Evolutionary conservation across 2,113 vertebrate species (phyloP), one percentile per base, ranked within the genome.

Genomic region (Centropristis striata): DNA sequence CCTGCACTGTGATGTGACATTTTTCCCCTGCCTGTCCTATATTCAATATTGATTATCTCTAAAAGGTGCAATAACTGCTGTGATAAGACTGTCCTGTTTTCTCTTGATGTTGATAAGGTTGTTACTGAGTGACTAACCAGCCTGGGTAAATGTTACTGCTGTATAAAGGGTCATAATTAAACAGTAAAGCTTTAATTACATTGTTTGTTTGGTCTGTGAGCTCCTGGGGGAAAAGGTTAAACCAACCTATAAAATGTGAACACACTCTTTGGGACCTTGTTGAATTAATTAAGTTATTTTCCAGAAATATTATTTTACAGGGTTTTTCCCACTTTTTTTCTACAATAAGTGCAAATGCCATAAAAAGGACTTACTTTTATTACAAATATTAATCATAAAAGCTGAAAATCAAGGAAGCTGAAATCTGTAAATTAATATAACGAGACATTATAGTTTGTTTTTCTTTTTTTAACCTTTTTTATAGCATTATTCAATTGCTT

Each of bases 61-160:
- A 71, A 60, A 72, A 83, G 68, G 68, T 44, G 75, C 70, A 46
- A 25, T 51, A 44, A 76, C 71, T 66, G 53, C 32, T 37, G 4
- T 25, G 87, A 92, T 90, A 92, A 92, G 65, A 78, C 42, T 39
- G 37, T 78, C 71, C 78, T 75, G 28, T 63, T 76, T 83, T 78
- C 67, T 83, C 71, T 85, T 82, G 72, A 81, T 75, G 87, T 75
- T 64, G 88, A 92, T 92, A 88, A 81, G 67, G 51, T 66, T 51
- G 88, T 92, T 90, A 92, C 85, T 91, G 72, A 92, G 71, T 91
- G 78, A 91, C 89, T 47, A 78, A 65, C 53, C 55, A 47, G 51
- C 44, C 63, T 65, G 37, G 61, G 27, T 64, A 65, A 71, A 79
- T 69, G 59, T 81, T 51, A 61, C 58, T 64, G 57, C 42, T 77